These are phyloP conservation scores for Thymelicus lineola DNA, from an alignment of 2,888 invertebrate species.

Conservation along the genomic window DNA sequence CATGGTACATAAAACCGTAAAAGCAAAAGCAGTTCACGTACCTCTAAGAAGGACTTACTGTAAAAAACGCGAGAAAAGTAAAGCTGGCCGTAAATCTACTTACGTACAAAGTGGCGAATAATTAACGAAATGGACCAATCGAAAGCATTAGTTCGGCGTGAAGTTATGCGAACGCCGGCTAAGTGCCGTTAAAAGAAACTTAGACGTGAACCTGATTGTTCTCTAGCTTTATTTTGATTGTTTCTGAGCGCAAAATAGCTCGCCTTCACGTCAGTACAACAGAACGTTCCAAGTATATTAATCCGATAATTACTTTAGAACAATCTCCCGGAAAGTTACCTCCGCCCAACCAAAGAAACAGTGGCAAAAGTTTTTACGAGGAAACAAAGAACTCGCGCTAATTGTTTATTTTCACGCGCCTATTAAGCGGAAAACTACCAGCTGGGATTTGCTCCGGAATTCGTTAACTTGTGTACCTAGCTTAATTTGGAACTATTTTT, in stretches of 20 bases:
- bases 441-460: slow-evolving; percentile 38
- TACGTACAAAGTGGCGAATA: slow-evolving; percentile 84
- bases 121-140: slow-evolving; percentile 85
- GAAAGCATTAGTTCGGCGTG: slow-evolving; percentile 79
- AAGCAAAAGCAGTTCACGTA: slow-evolving; percentile 62
- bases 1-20: slow-evolving; percentile 61
- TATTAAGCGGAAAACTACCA: slow-evolving; percentile 41
- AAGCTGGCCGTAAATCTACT: slow-evolving; percentile 81
- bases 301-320: slow-evolving; percentile 83
- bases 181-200: slow-evolving; percentile 85
- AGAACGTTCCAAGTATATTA: slow-evolving; percentile 76
- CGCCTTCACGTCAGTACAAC: slow-evolving; percentile 70
- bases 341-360: slow-evolving; percentile 63
- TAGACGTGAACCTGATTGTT: slow-evolving; percentile 80
- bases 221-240: slow-evolving; percentile 81
- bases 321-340: slow-evolving; percentile 77
- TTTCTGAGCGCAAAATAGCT: slow-evolving; percentile 77
- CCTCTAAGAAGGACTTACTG: slow-evolving; percentile 64
- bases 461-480: slow-evolving; percentile 25
- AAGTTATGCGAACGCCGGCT: slow-evolving; percentile 77
- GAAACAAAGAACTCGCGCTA: slow-evolving; percentile 68
- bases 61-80: slow-evolving; percentile 63
- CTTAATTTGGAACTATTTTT: slow-evolving; percentile 12
- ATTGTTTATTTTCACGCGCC: slow-evolving; percentile 59
- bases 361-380: slow-evolving; percentile 69